phyloP scores from a whole-genome alignment of 2,888 invertebrate species.

The Eilema depressum region DNA sequence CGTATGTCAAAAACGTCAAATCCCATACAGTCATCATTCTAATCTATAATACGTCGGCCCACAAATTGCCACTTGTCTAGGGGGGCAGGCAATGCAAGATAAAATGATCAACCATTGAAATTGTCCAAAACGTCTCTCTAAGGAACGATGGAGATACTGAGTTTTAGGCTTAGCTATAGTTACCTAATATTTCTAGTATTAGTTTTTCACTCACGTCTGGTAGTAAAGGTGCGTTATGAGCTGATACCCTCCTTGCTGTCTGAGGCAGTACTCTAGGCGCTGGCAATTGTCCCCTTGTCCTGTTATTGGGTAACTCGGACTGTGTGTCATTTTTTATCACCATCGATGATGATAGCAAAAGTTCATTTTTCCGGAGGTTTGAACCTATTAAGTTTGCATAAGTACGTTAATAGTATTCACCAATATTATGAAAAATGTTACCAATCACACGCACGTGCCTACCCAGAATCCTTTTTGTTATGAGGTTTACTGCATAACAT shows the following conservation, averaged over 20 bases:
- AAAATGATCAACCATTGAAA: too few relatives aligned
- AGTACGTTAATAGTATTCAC: neutral
- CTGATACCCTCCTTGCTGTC: slow-evolving; percentile 75
- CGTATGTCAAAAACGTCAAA: too few relatives aligned
- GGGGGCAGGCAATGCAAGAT: too few relatives aligned
- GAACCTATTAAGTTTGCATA: slow-evolving; percentile 63
- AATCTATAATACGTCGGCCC: too few relatives aligned
- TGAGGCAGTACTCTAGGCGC: slow-evolving; percentile 71
- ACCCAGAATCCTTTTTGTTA: neutral
- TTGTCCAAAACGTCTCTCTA: too few relatives aligned
- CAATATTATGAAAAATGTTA: neutral
- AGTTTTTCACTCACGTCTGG: slow-evolving; percentile 70
- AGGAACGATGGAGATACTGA: too few relatives aligned
- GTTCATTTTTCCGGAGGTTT: slow-evolving; percentile 86
- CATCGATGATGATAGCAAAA: slow-evolving; percentile 87
- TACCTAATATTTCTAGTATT: too few relatives aligned
- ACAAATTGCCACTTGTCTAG: too few relatives aligned
- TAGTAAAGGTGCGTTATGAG: slow-evolving; percentile 74
- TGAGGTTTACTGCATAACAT: neutral
- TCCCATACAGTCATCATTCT: too few relatives aligned
- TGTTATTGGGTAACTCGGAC: slow-evolving; percentile 89
- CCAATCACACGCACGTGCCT: too few relatives aligned
- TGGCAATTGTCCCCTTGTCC: slow-evolving; percentile 68
- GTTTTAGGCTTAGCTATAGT: too few relatives aligned
- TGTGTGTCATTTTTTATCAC: slow-evolving; percentile 93